Evolutionary conservation across 2,888 invertebrate genomes (phyloP).

Genomic region (Acleris laterana): DNA sequence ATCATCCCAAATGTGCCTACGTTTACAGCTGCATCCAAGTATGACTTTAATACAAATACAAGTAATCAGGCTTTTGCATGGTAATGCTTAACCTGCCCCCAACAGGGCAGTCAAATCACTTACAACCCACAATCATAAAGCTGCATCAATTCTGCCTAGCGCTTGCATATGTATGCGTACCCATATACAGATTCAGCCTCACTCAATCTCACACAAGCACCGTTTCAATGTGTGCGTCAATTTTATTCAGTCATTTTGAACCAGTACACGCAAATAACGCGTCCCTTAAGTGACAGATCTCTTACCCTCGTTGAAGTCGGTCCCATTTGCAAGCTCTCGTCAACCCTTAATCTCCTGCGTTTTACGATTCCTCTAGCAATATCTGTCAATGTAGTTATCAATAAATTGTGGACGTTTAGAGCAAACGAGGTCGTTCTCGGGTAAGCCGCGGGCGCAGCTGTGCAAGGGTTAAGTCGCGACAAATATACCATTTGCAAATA

Average conservation of each 20-base stretch:
- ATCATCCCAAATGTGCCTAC: not conserved
- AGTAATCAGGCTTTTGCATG: slow-evolving; percentile 7
- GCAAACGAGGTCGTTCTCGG: slow-evolving; percentile 79
- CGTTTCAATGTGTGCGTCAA: too few species aligned
- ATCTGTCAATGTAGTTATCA: slow-evolving; percentile 84
- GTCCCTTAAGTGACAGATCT: not conserved
- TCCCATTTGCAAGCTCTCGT: slow-evolving; percentile 78
- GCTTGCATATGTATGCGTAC: too few species aligned
- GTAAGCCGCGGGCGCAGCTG: slow-evolving; percentile 81
- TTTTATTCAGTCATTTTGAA: too few species aligned
- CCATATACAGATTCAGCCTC: too few species aligned
- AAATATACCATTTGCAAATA: slow-evolving; percentile 84
- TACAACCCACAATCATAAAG: slow-evolving; percentile 27
- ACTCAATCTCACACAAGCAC: too few species aligned
- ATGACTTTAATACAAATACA: slow-evolving; percentile 17
- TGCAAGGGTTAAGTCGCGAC: slow-evolving; percentile 83
- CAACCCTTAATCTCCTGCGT: slow-evolving; percentile 81
- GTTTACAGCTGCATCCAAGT: slow-evolving; percentile 11
- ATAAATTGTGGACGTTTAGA: slow-evolving; percentile 80
- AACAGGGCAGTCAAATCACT: slow-evolving; percentile 30
- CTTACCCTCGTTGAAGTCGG: slow-evolving; percentile 60
- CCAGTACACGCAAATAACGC: too few species aligned
- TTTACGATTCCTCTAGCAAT: slow-evolving; percentile 79
- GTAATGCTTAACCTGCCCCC: slow-evolving; percentile 6
- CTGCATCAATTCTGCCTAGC: too few species aligned